Base-by-base conservation (phyloP, 2,113 vertebrate species). In the Atractosteus spatula region DNA sequence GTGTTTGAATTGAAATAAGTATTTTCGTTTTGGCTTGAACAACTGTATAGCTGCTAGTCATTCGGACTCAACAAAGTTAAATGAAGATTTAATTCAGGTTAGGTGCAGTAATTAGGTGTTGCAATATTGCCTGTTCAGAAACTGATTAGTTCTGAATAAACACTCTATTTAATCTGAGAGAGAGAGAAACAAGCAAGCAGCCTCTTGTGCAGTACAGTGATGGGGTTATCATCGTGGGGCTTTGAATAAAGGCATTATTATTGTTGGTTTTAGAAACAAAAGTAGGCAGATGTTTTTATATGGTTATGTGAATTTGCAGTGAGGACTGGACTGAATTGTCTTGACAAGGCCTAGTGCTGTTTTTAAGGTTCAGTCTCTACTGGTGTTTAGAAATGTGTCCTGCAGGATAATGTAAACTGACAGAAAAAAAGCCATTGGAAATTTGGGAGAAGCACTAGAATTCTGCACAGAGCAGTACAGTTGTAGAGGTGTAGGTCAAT, bases 321-420 rank as follows among this genome's bases (percentile, higher is more conserved):
- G 62, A 8, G 0, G 4, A 5, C 41, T 29, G 12, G 43, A 45
- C n/a, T 45, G n/a, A 72, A 42, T 68, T 8, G 14, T 6, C 2
- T 47, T 16, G 16, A 3, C 55, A 4, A 61, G 64, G 41, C 71
- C 41, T 41, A 59, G 56, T 11, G 56, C 45, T 54, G 16, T 16
- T 68, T 62, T 70, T 55, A 42, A 56, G 61, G 64, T 12, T 54
- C n/a, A n/a, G 42, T 45, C 4, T 7, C 16, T 1, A 55, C 62
- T 69, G 75, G 68, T 51, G 55, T 55, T 72, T 67, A 59, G 55
- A 71, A 16, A 65, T 42, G 17, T 71, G 75, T 56, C 41, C 29
- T 45, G 77, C 69, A 79, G 68, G 41, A 61, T 65, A 74, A 71
- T 64, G 62, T 41, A 43, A 45, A 47, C 14, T 57, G 43, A 47